These are phyloP conservation scores for Hyphantria cunea DNA, from an alignment of 1,140 invertebrate species.

Conservation along the genomic window DNA sequence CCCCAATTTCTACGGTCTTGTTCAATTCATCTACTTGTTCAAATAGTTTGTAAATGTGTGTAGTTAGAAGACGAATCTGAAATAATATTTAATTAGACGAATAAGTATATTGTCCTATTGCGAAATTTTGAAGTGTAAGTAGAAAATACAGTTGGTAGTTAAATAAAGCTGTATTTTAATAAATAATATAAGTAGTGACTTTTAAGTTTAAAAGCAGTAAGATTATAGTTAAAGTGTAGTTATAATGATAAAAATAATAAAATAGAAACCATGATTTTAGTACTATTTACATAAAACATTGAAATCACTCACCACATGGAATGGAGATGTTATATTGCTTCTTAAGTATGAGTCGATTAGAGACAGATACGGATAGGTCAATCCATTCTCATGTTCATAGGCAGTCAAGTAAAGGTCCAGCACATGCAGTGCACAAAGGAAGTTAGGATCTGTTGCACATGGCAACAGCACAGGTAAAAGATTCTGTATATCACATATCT, in stretches of 20 bases:
- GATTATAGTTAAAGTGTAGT: no score
- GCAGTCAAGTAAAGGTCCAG: slow-evolving; percentile 81
- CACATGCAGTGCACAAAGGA: slow-evolving; percentile 69
- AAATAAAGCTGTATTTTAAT: no score
- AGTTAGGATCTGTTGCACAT: slow-evolving; percentile 68
- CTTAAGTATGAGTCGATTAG: slow-evolving; percentile 81
- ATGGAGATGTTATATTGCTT: slow-evolving; percentile 84
- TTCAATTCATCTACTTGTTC: slow-evolving; percentile 78
- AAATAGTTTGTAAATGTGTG: slow-evolving; percentile 89
- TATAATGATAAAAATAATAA: no score
- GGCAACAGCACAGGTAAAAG: slow-evolving; percentile 63
- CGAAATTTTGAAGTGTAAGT: slow-evolving; percentile 16
- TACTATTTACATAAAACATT: not conserved
- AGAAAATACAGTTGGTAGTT: slow-evolving; percentile 10
- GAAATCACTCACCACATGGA: slow-evolving; percentile 82
- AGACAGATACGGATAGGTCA: slow-evolving; percentile 74
- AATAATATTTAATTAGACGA: slow-evolving; percentile 42
- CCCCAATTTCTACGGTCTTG: slow-evolving; percentile 52
- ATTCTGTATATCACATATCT: slow-evolving; percentile 67
- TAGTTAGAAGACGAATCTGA: slow-evolving; percentile 85
- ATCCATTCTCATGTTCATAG: slow-evolving; percentile 70
- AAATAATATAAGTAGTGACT: no score
- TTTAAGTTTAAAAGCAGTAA: no score
- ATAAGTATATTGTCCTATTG: no score
- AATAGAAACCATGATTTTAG: no score